These are phyloP conservation scores for Sphinx pinastri DNA, from an alignment of 2,888 invertebrate species.

Conservation along the genomic window DNA sequence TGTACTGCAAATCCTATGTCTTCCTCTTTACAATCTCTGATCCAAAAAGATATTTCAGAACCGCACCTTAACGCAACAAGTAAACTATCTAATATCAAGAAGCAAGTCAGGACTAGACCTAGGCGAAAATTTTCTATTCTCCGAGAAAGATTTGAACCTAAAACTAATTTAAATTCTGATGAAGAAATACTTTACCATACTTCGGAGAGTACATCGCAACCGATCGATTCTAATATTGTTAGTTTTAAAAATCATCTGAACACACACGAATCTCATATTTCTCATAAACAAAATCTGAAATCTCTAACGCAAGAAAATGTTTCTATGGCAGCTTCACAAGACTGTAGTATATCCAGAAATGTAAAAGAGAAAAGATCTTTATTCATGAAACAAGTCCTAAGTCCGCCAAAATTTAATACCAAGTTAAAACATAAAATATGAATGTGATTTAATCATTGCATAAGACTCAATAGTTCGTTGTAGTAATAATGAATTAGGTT, in stretches of 20 bases:
- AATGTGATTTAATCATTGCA: conserved; percentile 35
- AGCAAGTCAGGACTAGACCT: conserved; percentile 70
- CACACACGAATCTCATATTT: conserved; percentile 31
- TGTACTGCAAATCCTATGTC: conserved; percentile 67
- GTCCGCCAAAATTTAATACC: conserved; percentile 82
- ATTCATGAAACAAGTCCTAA: conserved; percentile 84
- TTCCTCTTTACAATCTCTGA: conserved; percentile 75
- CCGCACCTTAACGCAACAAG: conserved; percentile 51
- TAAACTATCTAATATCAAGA: conserved; percentile 71
- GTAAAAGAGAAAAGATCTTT: conserved; percentile 80
- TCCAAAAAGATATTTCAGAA: conserved; percentile 67
- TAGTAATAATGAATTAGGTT: conserved; percentile 1
- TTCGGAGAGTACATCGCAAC: conserved; percentile 60
- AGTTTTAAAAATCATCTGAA: conserved; percentile 40
- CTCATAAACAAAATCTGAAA: conserved; percentile 20
- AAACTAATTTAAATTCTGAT: conserved; percentile 69
- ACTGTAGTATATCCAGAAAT: conserved; percentile 56
- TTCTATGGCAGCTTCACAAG: conserved; percentile 29
- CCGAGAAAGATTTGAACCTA: conserved; percentile 84
- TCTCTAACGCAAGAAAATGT: conserved; percentile 19
- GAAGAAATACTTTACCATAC: conserved; percentile 75
- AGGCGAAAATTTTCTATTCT: conserved; percentile 84
- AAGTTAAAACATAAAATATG: conserved; percentile 71
- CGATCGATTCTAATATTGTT: conserved; percentile 55
- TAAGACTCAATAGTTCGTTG: conserved; percentile 5